A percentile compares a stretch with the other conserved stretches of the same genome.
Evolutionary conservation across 2,797 vertebrate genomes (phyloP).

Genomic region (Coracias cyanogaster): DNA sequence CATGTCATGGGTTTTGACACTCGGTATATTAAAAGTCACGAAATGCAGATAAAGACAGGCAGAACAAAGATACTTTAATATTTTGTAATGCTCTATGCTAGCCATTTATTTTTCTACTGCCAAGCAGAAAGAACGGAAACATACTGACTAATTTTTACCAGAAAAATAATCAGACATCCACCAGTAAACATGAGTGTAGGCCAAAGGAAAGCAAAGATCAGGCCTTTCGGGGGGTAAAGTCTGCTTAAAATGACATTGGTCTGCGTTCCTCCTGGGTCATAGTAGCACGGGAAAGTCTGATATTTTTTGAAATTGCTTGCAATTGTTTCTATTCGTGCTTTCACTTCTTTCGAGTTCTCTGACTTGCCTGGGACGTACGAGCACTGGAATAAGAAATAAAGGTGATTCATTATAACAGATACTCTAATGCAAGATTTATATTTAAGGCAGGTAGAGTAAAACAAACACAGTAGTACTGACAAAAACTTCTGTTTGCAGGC

Average conservation of each 20-base stretch:
- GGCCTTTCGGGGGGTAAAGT: constrained; percentile 60
- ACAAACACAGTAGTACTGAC: not conserved
- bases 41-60: not conserved
- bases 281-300: constrained; percentile 74
- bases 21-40: not conserved
- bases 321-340: constrained; percentile 65
- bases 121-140: constrained; percentile 77
- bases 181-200: constrained; percentile 78
- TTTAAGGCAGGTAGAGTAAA: not conserved
- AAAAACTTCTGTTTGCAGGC: not conserved
- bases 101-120: constrained; percentile 47
- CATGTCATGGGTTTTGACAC: not conserved
- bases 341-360: constrained; percentile 64
- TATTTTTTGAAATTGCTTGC: constrained; percentile 65
- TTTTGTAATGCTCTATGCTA: not conserved
- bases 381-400: constrained; percentile 71
- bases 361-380: constrained; percentile 74
- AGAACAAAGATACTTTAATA: not conserved
- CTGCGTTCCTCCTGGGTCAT: constrained; percentile 50
- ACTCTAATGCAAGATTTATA: not conserved
- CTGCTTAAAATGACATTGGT: constrained; percentile 68
- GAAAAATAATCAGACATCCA: constrained; percentile 76
- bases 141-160: constrained; percentile 81
- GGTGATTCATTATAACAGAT: not conserved
- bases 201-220: constrained; percentile 77